Conservation (phyloP, 2,113 vertebrate species). For the Tetrao urogallus region DNA sequence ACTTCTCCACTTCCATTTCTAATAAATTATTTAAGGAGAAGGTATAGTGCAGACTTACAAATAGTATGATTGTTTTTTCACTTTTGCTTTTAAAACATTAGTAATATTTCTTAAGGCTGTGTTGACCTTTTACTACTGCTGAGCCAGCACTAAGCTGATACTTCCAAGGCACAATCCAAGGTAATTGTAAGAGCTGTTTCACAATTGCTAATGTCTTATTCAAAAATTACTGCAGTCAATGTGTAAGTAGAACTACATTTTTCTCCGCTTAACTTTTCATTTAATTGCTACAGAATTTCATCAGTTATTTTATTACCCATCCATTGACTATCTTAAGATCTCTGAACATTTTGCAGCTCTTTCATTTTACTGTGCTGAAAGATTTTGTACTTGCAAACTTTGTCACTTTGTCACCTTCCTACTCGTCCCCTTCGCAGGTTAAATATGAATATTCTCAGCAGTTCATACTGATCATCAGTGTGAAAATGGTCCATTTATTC, state of each 20-base stretch:
- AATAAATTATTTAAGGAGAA: not conserved
- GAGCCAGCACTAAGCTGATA: not conserved
- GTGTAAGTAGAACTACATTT: not conserved
- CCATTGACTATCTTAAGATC: slow-evolving; percentile 6
- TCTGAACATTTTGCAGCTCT: slow-evolving; percentile 33
- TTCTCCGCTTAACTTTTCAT: not conserved
- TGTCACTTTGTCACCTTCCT: slow-evolving; percentile 57
- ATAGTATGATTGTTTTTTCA: not conserved
- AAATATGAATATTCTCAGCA: slow-evolving; percentile 41
- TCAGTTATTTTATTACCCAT: slow-evolving; percentile 6
- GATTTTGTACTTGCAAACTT: slow-evolving; percentile 59
- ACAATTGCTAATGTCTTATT: not conserved
- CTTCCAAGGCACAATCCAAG: not conserved
- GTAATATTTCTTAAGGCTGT: not conserved
- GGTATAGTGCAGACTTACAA: not conserved
- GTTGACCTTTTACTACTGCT: not conserved
- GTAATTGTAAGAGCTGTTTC: not conserved
- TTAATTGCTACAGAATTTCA: slow-evolving; percentile 14
- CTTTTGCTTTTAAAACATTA: not conserved
- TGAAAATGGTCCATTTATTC: slow-evolving; percentile 41
- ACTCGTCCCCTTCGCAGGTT: slow-evolving; percentile 47
- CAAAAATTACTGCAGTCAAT: not conserved
- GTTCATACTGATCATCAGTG: slow-evolving; percentile 10
- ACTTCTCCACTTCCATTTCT: not conserved
- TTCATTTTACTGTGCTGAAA: slow-evolving; percentile 52